Conservation (phyloP, 2,113 vertebrate species). For the Tringa solitaria region DNA sequence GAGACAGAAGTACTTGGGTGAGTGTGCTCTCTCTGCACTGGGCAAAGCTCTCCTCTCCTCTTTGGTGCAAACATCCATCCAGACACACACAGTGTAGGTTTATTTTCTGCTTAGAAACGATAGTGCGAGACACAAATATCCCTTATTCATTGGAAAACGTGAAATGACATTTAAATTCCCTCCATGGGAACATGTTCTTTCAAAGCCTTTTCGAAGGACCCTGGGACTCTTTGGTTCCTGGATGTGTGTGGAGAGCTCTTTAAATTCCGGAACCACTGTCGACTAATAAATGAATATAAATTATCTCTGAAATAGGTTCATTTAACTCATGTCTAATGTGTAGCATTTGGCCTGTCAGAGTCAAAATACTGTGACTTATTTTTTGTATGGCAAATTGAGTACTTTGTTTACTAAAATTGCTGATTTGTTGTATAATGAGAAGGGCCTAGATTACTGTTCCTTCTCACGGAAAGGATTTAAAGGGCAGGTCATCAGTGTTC, state of each 20-base stretch:
- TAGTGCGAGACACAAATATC: neutral
- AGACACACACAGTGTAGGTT: neutral
- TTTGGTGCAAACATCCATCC: neutral
- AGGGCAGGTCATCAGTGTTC: neutral
- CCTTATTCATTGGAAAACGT: neutral
- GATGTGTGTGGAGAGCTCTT: neutral
- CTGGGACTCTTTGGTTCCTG: neutral
- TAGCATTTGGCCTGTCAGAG: conserved; percentile 30
- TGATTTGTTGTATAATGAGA: neutral
- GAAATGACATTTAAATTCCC: neutral
- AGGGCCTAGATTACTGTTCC: neutral
- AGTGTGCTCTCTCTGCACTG: neutral
- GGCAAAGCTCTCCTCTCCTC: neutral
- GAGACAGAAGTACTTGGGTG: neutral
- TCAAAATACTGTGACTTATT: neutral
- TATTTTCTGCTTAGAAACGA: neutral
- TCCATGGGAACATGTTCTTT: neutral
- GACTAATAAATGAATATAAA: conserved; percentile 6
- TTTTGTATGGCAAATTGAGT: conserved; percentile 27
- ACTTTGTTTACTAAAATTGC: conserved; percentile 25
- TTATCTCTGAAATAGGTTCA: neutral
- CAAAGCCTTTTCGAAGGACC: neutral
- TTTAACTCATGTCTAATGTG: conserved; percentile 17
- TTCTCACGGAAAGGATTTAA: neutral
- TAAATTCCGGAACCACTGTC: neutral